Evolutionary conservation across 2,797 vertebrate genomes (phyloP).

Genomic region (Pantherophis vulpinus): DNA sequence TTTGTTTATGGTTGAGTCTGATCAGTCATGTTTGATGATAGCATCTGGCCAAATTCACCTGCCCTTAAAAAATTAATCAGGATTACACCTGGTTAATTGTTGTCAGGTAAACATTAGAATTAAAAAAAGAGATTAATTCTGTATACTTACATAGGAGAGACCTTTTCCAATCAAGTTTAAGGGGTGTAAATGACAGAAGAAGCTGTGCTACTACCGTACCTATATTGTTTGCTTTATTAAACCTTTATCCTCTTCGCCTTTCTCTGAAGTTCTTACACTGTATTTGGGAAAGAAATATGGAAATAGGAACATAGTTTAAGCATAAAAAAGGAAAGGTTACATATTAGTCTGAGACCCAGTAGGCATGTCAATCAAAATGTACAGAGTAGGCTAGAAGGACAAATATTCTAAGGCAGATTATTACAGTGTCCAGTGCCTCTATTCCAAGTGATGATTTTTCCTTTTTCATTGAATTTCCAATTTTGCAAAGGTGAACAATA

Average conservation of each 20-base stretch:
- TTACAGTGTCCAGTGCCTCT: background rate
- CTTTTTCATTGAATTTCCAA: background rate
- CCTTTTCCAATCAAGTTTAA: background rate
- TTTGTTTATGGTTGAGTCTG: background rate
- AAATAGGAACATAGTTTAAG: background rate
- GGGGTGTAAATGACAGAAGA: background rate
- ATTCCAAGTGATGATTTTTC: background rate
- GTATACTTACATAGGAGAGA: background rate
- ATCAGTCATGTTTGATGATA: background rate
- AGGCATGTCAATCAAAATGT: background rate
- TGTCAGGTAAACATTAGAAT: background rate
- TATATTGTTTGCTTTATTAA: background rate
- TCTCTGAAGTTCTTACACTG: background rate
- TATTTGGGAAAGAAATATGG: background rate
- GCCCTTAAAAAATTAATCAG: background rate
- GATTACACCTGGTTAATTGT: background rate
- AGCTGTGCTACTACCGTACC: background rate
- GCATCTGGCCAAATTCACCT: background rate
- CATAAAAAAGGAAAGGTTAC: background rate
- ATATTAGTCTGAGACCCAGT: background rate
- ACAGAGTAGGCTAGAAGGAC: background rate
- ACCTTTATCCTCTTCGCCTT: background rate
- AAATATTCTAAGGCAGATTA: background rate
- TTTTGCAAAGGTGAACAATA: background rate
- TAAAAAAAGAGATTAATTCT: background rate